Percentiles rank a stretch among this genome's conserved stretches.
phyloP scores from a whole-genome alignment of 2,113 vertebrate genomes.

The Onychostruthus taczanowskii region DNA sequence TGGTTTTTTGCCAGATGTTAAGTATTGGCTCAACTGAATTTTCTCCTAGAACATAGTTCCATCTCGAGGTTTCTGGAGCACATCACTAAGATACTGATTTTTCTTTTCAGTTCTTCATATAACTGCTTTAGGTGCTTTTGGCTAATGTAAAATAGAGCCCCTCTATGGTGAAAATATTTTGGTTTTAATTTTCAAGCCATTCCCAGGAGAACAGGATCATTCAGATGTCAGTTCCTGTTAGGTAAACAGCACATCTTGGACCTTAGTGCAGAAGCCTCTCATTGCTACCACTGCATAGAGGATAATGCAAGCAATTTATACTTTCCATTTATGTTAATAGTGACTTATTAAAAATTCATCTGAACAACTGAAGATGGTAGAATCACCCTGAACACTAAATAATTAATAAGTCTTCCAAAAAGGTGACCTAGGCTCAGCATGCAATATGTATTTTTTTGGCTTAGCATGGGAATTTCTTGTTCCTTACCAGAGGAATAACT shows the following conservation, averaged over 20 bases:
- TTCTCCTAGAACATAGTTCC: neutral
- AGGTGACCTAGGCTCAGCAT: slow-evolving; percentile 49
- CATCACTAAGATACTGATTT: neutral
- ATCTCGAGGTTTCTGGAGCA: neutral
- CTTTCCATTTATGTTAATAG: slow-evolving; percentile 55
- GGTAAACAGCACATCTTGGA: slow-evolving; percentile 19
- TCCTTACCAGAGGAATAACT: neutral
- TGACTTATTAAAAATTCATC: slow-evolving; percentile 61
- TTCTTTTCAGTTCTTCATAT: neutral
- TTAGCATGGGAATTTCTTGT: neutral
- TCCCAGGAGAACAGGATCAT: neutral
- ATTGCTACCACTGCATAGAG: neutral
- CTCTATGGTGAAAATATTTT: neutral
- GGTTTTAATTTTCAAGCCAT: neutral
- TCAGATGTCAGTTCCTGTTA: slow-evolving; percentile 34
- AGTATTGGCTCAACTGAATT: neutral
- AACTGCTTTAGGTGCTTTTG: neutral
- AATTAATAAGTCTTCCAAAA: slow-evolving; percentile 45
- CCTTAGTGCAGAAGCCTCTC: neutral
- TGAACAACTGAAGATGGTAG: slow-evolving; percentile 39
- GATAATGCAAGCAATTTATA: slow-evolving; percentile 49
- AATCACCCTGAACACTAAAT: slow-evolving; percentile 32
- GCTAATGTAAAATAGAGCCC: slow-evolving; percentile 15
- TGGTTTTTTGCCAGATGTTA: neutral
- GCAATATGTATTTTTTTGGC: neutral